Evolutionary conservation across 92 coral and sea anemone species (phyloP), one percentile per base, ranked within the genome.

Genomic region (Virgularia gustaviana): DNA sequence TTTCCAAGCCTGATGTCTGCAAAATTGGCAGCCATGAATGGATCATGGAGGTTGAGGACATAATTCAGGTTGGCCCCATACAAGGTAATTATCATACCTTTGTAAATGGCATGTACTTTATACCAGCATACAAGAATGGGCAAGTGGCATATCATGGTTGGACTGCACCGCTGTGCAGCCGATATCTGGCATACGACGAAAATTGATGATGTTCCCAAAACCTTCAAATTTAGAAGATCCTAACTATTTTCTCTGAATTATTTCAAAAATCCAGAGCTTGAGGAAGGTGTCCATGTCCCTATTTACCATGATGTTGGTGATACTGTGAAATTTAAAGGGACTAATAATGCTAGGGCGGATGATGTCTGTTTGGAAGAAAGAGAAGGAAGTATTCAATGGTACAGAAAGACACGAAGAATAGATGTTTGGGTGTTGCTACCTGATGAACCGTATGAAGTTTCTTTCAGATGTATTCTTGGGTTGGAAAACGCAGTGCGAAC

Each of bases 181-280:
- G 2, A 1, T 77, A 4, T 4, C 37, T 4, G 37, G 18, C 9
- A n/a, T 85, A 54, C 61, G 57, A 65, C 59, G 89, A 49, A 81
- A 77, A 53, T 72, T 76, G 1, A 35, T 85, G 1, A 2, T 81
- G 1, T 81, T 80, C 63, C 89, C 89, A 11, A 83, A 80, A 9
- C 85, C 89, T 22, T 31, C 66, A 4, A 53, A 57, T 56, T 1
- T 49, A 1, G 83, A 61, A 24, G 35, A 80, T 36, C 88, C 88
- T 37, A 56, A 27, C 11, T 74, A 74, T 54, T 75, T 62, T 41
- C 78, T 84, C 9, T 8, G 35, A 2, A 79, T 75, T 73, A 84
- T 36, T n/a, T 66, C 15, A 24, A 75, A 65, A 66, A 73, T 15
- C 74, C 85, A 11, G 75, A 75, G 19, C 44, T 75, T 9, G 15